Evolutionary conservation across 2,113 vertebrate species (phyloP).

Genomic region (Perca fluviatilis): DNA sequence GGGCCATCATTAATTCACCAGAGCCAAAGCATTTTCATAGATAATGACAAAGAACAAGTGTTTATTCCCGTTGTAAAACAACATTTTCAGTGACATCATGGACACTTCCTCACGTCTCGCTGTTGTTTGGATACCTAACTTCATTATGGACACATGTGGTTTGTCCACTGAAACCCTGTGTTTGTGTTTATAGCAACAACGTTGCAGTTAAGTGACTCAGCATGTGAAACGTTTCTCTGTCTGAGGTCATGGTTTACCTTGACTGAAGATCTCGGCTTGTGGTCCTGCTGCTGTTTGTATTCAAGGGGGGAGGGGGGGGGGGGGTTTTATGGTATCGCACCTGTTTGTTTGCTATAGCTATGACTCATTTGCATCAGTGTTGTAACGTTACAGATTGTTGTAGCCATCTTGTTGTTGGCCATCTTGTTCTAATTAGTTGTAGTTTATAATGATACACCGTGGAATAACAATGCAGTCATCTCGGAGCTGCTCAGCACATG

Average conservation of each 20-base stretch:
- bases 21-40: constrained; percentile 19
- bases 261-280: constrained; percentile 41
- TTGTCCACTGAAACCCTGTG: constrained; percentile 29
- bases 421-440: constrained; percentile 57
- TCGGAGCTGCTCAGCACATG: constrained; percentile 8
- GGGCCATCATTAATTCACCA: constrained; percentile 5
- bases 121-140: constrained; percentile 32
- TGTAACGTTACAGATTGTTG: constrained; percentile 22
- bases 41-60: constrained; percentile 29
- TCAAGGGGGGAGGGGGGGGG: neutral
- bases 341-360: constrained; percentile 70
- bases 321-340: constrained; percentile 63
- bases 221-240: constrained; percentile 35
- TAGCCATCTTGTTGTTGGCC: constrained; percentile 42
- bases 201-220: constrained; percentile 49
- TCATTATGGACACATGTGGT: constrained; percentile 35
- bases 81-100: constrained; percentile 42
- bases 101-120: constrained; percentile 13
- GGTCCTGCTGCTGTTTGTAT: constrained; percentile 70
- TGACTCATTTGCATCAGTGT: constrained; percentile 59
- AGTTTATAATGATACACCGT: constrained; percentile 36
- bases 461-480: constrained; percentile 40
- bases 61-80: constrained; percentile 41
- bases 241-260: constrained; percentile 71
- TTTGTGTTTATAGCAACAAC: constrained; percentile 45